Evolutionary conservation across 2,113 vertebrate genomes (phyloP).

Genomic region (Zosterops borbonicus): DNA sequence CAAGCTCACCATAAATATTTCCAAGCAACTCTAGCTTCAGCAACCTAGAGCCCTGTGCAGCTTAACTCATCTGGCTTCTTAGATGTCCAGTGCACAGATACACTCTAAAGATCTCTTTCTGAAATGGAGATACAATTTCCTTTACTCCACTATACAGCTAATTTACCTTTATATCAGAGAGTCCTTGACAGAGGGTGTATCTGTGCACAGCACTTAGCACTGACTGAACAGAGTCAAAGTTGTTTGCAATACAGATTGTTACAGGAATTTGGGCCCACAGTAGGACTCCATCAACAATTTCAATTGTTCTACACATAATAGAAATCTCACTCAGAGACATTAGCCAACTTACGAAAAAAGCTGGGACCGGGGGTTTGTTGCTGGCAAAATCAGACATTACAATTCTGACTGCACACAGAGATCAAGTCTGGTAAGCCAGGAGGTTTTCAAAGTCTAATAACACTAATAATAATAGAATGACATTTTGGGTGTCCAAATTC

Average conservation of each 20-base stretch:
- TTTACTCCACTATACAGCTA: background rate
- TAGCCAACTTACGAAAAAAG: background rate
- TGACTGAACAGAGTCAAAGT: background rate
- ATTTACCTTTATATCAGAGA: background rate
- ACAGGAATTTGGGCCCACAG: background rate
- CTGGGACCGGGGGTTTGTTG: background rate
- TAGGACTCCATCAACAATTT: background rate
- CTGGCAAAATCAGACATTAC: background rate
- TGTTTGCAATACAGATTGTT: background rate
- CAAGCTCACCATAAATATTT: background rate
- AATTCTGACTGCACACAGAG: background rate
- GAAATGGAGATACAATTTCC: background rate
- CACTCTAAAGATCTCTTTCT: background rate
- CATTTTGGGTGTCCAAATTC: background rate
- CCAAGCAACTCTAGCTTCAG: background rate
- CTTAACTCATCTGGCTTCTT: background rate
- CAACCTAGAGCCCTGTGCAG: background rate
- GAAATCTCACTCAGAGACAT: background rate
- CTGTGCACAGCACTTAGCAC: background rate
- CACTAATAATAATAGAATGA: background rate
- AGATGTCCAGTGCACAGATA: background rate
- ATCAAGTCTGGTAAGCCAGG: background rate
- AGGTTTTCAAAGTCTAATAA: background rate
- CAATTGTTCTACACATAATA: background rate
- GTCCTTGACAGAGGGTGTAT: background rate